phyloP scores from a whole-genome alignment of 2,888 invertebrate species.

The Odontothrips loti region DNA sequence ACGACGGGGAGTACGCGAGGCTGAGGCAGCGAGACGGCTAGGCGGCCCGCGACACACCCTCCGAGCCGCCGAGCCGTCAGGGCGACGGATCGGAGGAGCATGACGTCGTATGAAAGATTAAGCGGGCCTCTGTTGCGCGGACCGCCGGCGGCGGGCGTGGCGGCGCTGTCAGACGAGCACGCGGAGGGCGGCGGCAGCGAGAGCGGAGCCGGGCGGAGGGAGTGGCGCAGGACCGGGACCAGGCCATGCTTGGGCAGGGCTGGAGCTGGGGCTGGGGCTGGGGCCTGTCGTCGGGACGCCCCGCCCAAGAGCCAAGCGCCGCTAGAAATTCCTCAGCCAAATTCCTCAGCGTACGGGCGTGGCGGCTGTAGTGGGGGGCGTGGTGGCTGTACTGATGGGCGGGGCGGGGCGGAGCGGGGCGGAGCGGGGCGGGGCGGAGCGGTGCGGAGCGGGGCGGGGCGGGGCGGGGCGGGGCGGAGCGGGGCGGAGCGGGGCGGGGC shows the following conservation, averaged over 20 bases:
- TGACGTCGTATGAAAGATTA: not conserved
- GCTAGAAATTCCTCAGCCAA: constrained; percentile 8
- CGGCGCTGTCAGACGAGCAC: not conserved
- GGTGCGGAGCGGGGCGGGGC: not conserved
- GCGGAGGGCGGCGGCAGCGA: not conserved
- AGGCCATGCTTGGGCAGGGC: not conserved
- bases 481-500: too few relatives aligned
- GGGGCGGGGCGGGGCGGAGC: not conserved
- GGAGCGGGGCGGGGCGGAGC: too few relatives aligned
- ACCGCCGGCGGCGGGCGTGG: not conserved
- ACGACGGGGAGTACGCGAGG: too few relatives aligned
- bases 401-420: not conserved
- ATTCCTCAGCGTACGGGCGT: constrained; percentile 13
- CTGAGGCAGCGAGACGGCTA: too few relatives aligned
- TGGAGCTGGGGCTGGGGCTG: not conserved
- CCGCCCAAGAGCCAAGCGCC: not conserved
- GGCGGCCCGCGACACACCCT: too few relatives aligned
- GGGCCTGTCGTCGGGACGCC: not conserved
- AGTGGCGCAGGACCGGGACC: not conserved
- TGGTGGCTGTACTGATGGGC: not conserved
- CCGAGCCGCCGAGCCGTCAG: too few relatives aligned
- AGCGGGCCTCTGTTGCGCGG: not conserved
- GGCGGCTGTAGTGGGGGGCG: not conserved
- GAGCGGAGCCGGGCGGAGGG: not conserved
- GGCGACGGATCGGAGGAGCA: too few relatives aligned